Conservation (phyloP, 2,888 invertebrate species). For the Craniophora ligustri region DNA sequence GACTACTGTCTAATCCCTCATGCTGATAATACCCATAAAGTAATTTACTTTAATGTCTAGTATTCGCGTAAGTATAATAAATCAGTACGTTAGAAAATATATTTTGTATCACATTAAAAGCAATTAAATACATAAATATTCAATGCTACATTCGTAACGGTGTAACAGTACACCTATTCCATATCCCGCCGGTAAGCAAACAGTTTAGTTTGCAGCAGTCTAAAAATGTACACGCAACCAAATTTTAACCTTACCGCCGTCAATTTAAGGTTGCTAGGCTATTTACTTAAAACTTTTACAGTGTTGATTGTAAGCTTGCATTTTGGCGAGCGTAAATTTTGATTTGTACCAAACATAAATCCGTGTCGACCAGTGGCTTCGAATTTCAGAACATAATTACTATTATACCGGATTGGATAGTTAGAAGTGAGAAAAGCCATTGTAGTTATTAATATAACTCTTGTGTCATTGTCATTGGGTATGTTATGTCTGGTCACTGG, state of each 20-base stretch:
- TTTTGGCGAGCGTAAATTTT: conserved; percentile 58
- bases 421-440: conserved; percentile 30
- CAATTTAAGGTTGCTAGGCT: conserved; percentile 17
- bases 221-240: conserved; percentile 50
- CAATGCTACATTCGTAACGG: conserved; percentile 30
- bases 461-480: conserved; percentile 18
- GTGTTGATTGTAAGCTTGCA: conserved; percentile 48
- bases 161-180: conserved; percentile 52
- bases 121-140: background rate
- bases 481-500: conserved; percentile 1
- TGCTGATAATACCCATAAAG: too few species aligned
- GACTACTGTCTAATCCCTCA: too few species aligned
- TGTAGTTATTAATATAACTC: conserved; percentile 39
- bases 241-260: conserved; percentile 25
- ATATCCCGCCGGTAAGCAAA: conserved; percentile 61
- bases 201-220: conserved; percentile 52
- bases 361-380: conserved; percentile 53
- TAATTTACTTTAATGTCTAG: too few species aligned
- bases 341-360: conserved; percentile 64
- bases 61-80: too few species aligned
- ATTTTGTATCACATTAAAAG: too few species aligned
- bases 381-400: conserved; percentile 54
- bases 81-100: too few species aligned
- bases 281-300: conserved; percentile 32
- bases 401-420: conserved; percentile 33